Evolutionary conservation across 2,113 vertebrate species (phyloP).

Genomic region (Mormoops blainvillei): DNA sequence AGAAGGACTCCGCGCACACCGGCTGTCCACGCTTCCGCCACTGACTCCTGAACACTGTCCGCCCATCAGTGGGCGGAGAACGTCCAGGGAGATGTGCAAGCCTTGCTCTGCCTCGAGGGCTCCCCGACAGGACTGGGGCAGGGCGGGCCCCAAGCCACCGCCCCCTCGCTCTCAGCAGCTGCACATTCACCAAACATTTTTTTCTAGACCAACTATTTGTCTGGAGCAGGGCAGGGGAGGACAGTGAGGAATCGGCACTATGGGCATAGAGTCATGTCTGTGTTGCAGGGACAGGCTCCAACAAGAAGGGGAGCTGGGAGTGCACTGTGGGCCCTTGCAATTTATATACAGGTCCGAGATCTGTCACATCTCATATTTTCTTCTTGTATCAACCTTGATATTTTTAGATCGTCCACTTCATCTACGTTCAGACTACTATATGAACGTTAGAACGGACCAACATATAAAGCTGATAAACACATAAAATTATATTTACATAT

Average conservation of each 20-base stretch:
- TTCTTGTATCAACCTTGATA: background rate
- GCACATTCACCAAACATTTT: background rate
- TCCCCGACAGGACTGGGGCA: background rate
- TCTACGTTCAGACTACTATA: background rate
- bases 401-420: background rate
- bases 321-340: background rate
- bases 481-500: background rate
- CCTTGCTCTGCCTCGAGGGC: background rate
- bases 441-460: background rate
- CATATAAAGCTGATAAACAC: background rate
- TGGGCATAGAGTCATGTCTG: background rate
- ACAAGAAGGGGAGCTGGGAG: background rate
- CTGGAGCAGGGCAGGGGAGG: background rate
- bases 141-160: background rate
- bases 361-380: background rate
- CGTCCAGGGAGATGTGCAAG: background rate
- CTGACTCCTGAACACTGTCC: background rate
- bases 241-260: background rate
- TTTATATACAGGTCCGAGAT: background rate
- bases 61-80: background rate
- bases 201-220: background rate
- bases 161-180: background rate
- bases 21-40: background rate
- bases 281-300: background rate
- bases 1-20: background rate